Base-by-base conservation (phyloP, 2,888 invertebrate genomes). In the Diplazon laetatorius region DNA sequence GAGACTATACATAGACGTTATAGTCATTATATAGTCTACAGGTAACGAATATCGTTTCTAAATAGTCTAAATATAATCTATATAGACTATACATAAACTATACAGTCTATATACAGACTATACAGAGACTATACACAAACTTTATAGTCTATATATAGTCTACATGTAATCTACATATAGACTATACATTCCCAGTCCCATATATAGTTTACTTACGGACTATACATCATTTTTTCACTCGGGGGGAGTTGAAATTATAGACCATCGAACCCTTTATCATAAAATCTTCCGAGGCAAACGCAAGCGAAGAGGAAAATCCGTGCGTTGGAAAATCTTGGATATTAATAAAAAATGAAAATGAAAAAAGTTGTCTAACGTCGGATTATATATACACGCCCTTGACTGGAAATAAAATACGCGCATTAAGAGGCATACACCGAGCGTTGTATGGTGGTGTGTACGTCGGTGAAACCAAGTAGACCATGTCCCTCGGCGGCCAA, bases 391-490 rank as follows among this genome's bases (percentile, higher is more conserved):
- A n/a, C n/a, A 77, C 62, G 75, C 46, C 63, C 78, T 68, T 78
- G 78, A 70, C 78, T 73, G 30, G 48, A 55, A 76, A 72, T 69
- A 80, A 79, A 79, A 79, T 48, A 76, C 78, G 57, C 57, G 76
- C 72, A 79, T 79, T 66, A 72, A 71, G 75, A 63, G 44, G 63
- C 59, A 42, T n/a, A 8, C 30, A 12, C 1, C 75, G 57, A 22
- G 66, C 37, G 74, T 39, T 57, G 18, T 71, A 46, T 35, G 60
- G n/a, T n/a, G n/a, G n/a, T n/a, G n/a, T n/a, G n/a, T n/a, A n/a
- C n/a, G n/a, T n/a, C 65, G 71, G 71, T 74, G 76, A 66, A 72
- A 78, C 55, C 82, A 87, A 87, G 84, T 86, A 87, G 87, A 87
- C 87, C 87, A 86, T 87, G 81, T 86, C 86, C 83, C 81, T 83